A percentile compares a stretch with the other conserved stretches of the same genome.
These are phyloP conservation scores for Pecten maximus DNA, from an alignment of 2,888 invertebrate genomes.

Conservation along the genomic window DNA sequence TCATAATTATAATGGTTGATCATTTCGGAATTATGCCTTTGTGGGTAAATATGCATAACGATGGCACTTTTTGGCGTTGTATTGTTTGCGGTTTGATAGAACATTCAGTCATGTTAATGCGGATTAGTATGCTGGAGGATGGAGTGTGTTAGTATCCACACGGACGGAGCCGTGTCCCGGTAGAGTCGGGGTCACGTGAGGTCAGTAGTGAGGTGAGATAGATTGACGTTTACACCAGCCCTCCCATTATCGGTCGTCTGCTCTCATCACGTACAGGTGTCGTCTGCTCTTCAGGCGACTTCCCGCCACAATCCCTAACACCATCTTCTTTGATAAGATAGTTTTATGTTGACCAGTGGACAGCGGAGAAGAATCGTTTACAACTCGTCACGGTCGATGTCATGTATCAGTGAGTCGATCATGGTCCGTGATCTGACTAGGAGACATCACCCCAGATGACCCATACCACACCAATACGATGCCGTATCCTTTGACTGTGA, in stretches of 20 bases:
- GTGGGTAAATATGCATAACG: background rate
- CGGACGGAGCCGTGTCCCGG: background rate
- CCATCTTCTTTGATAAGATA: constrained; percentile 36
- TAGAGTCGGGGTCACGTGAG: constrained; percentile 11
- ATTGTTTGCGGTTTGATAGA: too few species aligned
- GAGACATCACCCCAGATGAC: constrained; percentile 40
- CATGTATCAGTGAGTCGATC: background rate
- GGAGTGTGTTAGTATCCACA: background rate
- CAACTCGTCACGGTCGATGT: constrained; percentile 27
- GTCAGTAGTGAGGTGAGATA: background rate
- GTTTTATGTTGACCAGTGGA: constrained; percentile 21
- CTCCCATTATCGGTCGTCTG: constrained; percentile 30
- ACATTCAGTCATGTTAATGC: too few species aligned
- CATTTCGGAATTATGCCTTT: background rate
- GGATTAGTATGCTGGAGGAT: background rate
- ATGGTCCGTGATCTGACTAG: background rate
- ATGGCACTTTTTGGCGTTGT: too few species aligned
- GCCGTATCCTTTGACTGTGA: constrained; percentile 46
- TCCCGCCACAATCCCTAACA: constrained; percentile 14
- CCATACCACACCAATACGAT: background rate
- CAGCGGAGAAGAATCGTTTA: constrained; percentile 8
- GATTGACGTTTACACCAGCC: constrained; percentile 23
- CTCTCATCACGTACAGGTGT: constrained; percentile 31
- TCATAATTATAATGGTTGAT: background rate
- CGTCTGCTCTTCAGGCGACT: constrained; percentile 27